phyloP scores from a whole-genome alignment of 2,888 invertebrate species.

The Teleogryllus oceanicus region DNA sequence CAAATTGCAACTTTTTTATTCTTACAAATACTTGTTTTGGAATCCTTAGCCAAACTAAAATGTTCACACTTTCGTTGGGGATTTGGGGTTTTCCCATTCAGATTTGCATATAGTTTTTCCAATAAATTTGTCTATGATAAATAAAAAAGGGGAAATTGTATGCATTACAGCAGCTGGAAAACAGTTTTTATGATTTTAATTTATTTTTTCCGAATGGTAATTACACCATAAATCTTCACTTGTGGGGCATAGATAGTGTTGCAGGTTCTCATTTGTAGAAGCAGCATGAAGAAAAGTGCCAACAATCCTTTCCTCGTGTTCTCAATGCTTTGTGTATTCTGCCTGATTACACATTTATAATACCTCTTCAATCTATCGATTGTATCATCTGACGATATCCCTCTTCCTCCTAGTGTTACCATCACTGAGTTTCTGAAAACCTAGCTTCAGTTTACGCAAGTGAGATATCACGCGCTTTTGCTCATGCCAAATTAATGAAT shows the following conservation, averaged over 20 bases:
- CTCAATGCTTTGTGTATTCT: not conserved
- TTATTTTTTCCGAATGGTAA: not conserved
- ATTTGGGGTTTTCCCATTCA: not conserved
- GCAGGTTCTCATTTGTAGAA: not conserved
- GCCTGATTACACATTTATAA: not conserved
- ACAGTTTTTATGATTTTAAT: not conserved
- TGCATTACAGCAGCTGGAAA: not conserved
- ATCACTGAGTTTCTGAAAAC: not conserved
- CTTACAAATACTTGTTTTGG: not conserved
- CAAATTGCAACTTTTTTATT: not conserved
- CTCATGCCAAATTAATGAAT: not conserved
- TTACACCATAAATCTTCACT: not conserved
- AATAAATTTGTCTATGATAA: not conserved
- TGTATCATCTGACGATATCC: not conserved
- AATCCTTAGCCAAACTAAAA: not conserved
- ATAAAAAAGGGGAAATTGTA: not conserved
- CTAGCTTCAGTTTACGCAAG: not conserved
- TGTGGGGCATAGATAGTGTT: not conserved
- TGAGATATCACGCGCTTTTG: not conserved
- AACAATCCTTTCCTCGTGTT: not conserved
- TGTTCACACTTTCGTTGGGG: not conserved
- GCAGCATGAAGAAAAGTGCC: not conserved
- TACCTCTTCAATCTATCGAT: not conserved
- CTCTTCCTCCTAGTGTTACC: not conserved
- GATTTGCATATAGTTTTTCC: not conserved